Evolutionary conservation across 2,113 vertebrate species (phyloP), one percentile per base, ranked within the genome.

Genomic region (Ailurus styani): DNA sequence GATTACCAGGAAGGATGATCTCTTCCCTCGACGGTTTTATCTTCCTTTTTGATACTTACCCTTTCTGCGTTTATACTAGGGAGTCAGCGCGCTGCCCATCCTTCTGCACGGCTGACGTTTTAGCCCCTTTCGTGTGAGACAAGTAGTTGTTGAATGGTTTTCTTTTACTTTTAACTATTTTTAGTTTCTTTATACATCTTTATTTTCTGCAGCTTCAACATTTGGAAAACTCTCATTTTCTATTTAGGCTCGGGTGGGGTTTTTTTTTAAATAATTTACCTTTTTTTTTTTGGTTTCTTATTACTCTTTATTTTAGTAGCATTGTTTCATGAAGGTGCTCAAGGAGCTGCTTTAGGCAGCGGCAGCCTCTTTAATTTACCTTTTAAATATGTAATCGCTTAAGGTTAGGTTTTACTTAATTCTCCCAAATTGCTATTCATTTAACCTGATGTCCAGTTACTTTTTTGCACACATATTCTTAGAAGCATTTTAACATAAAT

Each of bases 371-470:
- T n/a, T 68, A 79, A 64, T 73, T 96, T 94, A 70, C 27, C 6
- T 93, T 84, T 79, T 81, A 95, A 68, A 62, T 92, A 52, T 75
- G 17, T 18, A 81, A 29, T 95, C 31, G 91, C 5, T 86, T 96
- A 94, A 84, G 10, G 3, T 68, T 87, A 47, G 77, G 18, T 40
- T 96, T 79, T 60, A 70, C 40, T 89, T 97, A 90, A 90, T 94
- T 64, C 93, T 5, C 45, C 37, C 11, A 84, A 54, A 70, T 87
- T 90, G 7, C 50, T 60, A 0, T 75, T 97, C 3, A 64, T 95
- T 27, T 82, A 87, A 94, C 34, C 54, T 27, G 25, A 66, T 86
- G 29, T 54, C 42, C 18, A 70, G 0, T 92, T 84, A 47, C 21
- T 64, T 82, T 73, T 93, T 77, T 70, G 47, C 18, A 87, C n/a